These are phyloP conservation scores for Hexactinellida sp. DNA, from an alignment of 37 sponge, comb jelly and placozoan species.

Conservation along the genomic window DNA sequence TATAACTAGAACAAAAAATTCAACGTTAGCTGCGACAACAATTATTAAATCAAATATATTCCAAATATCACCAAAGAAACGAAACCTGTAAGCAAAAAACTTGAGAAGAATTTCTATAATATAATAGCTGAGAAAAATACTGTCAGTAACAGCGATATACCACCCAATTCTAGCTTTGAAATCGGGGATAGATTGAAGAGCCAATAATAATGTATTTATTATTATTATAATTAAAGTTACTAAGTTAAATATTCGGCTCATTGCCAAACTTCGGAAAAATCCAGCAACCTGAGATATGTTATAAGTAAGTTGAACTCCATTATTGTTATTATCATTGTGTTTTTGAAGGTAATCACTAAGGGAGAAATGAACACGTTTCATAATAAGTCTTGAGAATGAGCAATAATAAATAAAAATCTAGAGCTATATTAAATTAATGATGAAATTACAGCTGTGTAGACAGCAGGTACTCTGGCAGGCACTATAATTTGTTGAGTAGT, in stretches of 20 bases:
- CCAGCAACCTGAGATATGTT: background rate
- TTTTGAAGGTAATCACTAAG: background rate
- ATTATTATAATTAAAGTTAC: background rate
- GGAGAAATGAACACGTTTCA: slow-evolving; percentile 5
- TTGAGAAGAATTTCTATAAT: slow-evolving; percentile 48
- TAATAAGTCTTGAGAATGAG: too few species aligned
- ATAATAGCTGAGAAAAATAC: slow-evolving; percentile 54
- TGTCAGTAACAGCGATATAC: slow-evolving; percentile 46
- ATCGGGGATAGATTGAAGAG: slow-evolving; percentile 5
- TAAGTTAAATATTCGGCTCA: background rate
- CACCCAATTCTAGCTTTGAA: slow-evolving; percentile 30
- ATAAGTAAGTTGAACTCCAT: background rate
- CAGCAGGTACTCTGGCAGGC: too few species aligned
- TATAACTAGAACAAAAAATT: background rate
- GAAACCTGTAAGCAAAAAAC: slow-evolving; percentile 38
- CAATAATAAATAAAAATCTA: too few species aligned
- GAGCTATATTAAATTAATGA: too few species aligned
- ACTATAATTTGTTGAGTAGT: too few species aligned
- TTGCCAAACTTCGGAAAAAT: background rate
- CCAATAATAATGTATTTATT: background rate
- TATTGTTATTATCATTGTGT: background rate
- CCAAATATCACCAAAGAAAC: slow-evolving; percentile 56
- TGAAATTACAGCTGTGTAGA: too few species aligned
- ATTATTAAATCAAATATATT: slow-evolving; percentile 50
- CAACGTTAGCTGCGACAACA: background rate